A percentile compares a stretch with the other conserved stretches of the same genome.
Conservation (phyloP, 2,888 invertebrate genomes). For the Phengaris alcon region DNA sequence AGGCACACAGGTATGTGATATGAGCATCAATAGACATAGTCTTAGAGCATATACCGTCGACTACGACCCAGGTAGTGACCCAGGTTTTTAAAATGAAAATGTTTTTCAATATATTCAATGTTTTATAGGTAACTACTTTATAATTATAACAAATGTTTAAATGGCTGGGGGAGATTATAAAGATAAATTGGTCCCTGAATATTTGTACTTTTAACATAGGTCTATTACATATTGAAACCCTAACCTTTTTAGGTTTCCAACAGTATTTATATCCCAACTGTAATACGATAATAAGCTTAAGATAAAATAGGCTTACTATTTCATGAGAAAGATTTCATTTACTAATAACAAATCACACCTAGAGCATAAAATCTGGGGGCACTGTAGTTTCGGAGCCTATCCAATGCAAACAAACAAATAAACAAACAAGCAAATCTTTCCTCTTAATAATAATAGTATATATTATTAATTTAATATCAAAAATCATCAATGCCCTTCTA, state of each 20-base stretch:
- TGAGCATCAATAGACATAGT: too few species aligned
- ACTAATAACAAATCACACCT: too few species aligned
- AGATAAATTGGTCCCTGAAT: slow-evolving; percentile 17
- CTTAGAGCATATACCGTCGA: too few species aligned
- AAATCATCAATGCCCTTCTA: slow-evolving; percentile 26
- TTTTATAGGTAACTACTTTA: neutral
- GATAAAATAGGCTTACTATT: slow-evolving; percentile 9
- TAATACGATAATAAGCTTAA: slow-evolving; percentile 15
- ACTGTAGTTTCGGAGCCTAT: too few species aligned
- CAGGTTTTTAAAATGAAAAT: too few species aligned
- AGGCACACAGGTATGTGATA: too few species aligned
- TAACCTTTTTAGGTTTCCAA: slow-evolving; percentile 1
- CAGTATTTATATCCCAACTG: slow-evolving; percentile 9
- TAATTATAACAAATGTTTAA: neutral
- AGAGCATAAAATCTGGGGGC: too few species aligned
- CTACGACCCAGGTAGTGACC: too few species aligned
- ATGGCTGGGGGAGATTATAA: slow-evolving; percentile 10
- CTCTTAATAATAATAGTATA: too few species aligned
- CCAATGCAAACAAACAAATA: too few species aligned
- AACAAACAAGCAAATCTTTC: too few species aligned
- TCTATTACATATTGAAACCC: slow-evolving; percentile 21
- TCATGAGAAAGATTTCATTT: neutral
- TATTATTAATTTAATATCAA: slow-evolving; percentile 5
- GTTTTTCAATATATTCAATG: neutral
- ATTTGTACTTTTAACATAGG: slow-evolving; percentile 18